Evolutionary conservation across 1,140 invertebrate species (phyloP), one percentile per base, ranked within the genome.

Genomic region (Anastrepha ludens): DNA sequence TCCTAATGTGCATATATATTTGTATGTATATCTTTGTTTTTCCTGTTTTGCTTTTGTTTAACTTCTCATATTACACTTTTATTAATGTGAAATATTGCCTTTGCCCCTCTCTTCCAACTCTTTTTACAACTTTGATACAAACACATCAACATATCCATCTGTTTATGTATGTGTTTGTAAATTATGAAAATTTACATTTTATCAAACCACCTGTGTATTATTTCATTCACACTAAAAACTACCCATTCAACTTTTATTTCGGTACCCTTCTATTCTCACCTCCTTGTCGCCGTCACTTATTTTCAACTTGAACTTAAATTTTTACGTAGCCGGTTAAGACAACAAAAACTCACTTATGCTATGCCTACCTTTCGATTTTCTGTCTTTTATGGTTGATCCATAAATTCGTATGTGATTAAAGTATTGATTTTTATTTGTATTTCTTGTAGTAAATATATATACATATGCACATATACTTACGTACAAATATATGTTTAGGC

Each of bases 361-460:
- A 5, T 67, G 29, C 64, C 20, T 67, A 15, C 7, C 5, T 39
- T 67, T 67, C 29, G 29, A 29, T 67, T 7, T 39, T 20, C 6
- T 15, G 29, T 15, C 29, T 29, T 67, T n/a, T 47, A 55, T 81
- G 74, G 74, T 81, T 47, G 7, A 7, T 81, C n/a, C 47, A 81
- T 81, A 55, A 50, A 55, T 81, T 55, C 44, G 15, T 58, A 20
- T 58, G 47, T 29, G 74, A 50, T 81, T 81, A 58, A 81, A 50
- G 74, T 81, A 81, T 81, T 81, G 20, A 47, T 11, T 50, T 81
- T 55, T 81, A 55, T 81, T 81, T 58, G 47, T 81, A 29, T 81
- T 20, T 81, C 6, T 20, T 81, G n/a, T 81, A 81, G 47, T 58
- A 55, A 9, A 67, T 29, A 67, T 67, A 39, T 39, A 9, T 39